Evolutionary conservation across 2,797 vertebrate species (phyloP).

Genomic region (Pagetopsis macropterus): DNA sequence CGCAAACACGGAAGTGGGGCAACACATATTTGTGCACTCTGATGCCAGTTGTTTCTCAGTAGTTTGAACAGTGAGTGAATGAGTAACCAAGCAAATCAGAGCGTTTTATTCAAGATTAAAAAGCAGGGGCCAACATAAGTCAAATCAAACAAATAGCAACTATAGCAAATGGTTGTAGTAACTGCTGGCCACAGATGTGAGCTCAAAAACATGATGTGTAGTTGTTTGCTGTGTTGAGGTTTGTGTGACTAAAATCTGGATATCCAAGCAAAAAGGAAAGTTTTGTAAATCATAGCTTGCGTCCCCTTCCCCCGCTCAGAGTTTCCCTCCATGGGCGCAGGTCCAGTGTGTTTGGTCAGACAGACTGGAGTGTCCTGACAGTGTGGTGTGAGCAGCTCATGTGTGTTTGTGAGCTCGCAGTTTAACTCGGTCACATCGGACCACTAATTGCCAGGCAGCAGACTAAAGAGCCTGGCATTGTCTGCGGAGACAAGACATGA

Average conservation of each 20-base stretch:
- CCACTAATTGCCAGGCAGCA: slow-evolving; percentile 79
- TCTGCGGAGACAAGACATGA: slow-evolving; percentile 71
- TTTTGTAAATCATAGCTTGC: background rate
- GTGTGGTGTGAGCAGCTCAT: slow-evolving; percentile 79
- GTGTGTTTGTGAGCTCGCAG: slow-evolving; percentile 78
- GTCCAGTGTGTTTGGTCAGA: slow-evolving; percentile 70
- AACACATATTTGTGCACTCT: background rate
- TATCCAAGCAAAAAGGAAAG: background rate
- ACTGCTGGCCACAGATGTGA: background rate
- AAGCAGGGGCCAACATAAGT: background rate
- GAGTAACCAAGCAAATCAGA: background rate
- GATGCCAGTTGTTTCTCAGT: background rate
- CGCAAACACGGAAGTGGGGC: background rate
- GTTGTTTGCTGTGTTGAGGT: background rate
- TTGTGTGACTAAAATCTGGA: background rate
- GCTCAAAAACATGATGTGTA: background rate
- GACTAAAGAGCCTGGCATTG: slow-evolving; percentile 66
- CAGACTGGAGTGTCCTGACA: slow-evolving; percentile 71
- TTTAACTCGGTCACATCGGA: slow-evolving; percentile 75
- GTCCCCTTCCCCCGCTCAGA: slow-evolving; percentile 4
- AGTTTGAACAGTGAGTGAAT: background rate
- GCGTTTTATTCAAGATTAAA: background rate
- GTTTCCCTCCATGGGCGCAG: slow-evolving; percentile 11
- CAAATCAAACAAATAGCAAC: background rate
- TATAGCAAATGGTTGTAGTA: background rate